These are phyloP conservation scores for Amorpha juglandis DNA, from an alignment of 2,888 invertebrate species.

Conservation along the genomic window DNA sequence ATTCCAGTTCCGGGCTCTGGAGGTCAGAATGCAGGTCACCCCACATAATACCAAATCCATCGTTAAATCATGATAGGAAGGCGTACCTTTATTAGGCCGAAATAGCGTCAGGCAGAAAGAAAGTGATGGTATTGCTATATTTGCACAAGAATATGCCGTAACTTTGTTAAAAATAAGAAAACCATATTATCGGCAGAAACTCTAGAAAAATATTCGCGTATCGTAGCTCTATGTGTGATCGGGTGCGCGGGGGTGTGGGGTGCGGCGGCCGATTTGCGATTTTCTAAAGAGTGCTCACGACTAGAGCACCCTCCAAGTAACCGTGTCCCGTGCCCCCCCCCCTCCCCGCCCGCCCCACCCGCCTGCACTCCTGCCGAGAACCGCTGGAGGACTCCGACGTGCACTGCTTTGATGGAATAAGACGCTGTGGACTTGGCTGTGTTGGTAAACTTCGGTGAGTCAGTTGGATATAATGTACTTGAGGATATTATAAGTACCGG, in stretches of 20 bases:
- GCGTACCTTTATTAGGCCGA: too few species aligned
- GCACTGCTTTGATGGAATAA: constrained; percentile 17
- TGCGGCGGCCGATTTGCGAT: constrained; percentile 57
- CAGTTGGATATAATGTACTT: too few species aligned
- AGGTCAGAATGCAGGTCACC: too few species aligned
- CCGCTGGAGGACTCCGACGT: constrained; percentile 16
- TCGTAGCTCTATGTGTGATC: constrained; percentile 20
- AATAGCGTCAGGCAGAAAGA: too few species aligned
- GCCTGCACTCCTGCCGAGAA: constrained; percentile 10
- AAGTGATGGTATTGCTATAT: too few species aligned
- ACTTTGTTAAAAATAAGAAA: too few species aligned
- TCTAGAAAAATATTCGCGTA: neutral
- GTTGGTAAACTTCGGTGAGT: neutral
- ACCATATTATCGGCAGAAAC: too few species aligned
- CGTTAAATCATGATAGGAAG: too few species aligned
- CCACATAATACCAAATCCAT: too few species aligned
- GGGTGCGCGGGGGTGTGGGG: constrained; percentile 11
- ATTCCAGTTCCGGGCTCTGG: too few species aligned
- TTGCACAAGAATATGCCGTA: too few species aligned
- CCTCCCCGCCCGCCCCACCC: neutral
- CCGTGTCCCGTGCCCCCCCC: constrained; percentile 47
- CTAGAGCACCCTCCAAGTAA: constrained; percentile 66
- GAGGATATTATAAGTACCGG: too few species aligned
- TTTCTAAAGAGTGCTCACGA: constrained; percentile 65
- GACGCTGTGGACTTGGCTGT: neutral